phyloP scores from a whole-genome alignment of 2,888 invertebrate genomes.

The Aleiodes leptofemur region DNA sequence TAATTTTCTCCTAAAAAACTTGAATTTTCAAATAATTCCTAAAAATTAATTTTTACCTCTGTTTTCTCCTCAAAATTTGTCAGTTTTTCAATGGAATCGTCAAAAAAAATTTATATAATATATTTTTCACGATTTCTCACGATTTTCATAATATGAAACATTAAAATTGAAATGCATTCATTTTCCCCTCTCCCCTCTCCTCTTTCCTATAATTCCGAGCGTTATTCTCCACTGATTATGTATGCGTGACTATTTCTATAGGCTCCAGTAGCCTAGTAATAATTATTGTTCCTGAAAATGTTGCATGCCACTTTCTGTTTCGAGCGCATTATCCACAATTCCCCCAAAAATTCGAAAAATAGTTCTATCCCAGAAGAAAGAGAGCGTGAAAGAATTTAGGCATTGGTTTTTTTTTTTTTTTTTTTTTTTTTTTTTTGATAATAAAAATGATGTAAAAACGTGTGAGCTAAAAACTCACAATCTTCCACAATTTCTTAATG shows the following conservation, averaged over 20 bases:
- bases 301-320: conserved; percentile 26
- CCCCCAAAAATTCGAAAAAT: neutral
- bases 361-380: no score
- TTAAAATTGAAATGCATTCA: no score
- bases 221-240: neutral
- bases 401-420: neutral
- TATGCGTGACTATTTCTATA: conserved; percentile 20
- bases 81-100: no score
- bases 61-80: no score
- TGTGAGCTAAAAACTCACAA: neutral
- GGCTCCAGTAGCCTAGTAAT: conserved; percentile 2
- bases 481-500: neutral
- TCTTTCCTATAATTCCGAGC: neutral
- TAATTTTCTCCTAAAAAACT: no score
- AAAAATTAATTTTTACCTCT: no score
- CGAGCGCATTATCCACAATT: conserved; percentile 8
- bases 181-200: no score
- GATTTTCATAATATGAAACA: neutral
- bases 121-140: neutral
- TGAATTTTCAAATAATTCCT: no score
- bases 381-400: neutral
- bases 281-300: conserved; percentile 6
- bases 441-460: neutral
- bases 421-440: neutral
- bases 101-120: no score